Conservation (phyloP, 2,113 vertebrate species). For the Larimichthys crocea region DNA sequence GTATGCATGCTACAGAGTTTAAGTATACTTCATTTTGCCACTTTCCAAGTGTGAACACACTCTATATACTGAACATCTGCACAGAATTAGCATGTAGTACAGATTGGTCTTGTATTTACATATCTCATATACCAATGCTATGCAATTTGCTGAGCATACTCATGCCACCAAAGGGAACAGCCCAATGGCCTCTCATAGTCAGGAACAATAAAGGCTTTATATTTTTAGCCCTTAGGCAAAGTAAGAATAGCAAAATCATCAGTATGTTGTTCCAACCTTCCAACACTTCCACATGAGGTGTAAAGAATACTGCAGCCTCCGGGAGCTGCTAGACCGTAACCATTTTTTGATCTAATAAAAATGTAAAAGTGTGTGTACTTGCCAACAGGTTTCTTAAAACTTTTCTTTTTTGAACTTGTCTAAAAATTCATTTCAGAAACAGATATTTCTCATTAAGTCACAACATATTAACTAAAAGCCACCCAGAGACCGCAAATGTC, state of each 20-base stretch:
- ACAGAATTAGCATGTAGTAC: background rate
- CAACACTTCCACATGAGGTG: background rate
- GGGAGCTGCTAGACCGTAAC: constrained; percentile 12
- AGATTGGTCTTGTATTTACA: background rate
- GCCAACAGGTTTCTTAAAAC: constrained; percentile 18
- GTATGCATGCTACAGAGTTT: background rate
- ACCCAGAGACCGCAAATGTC: background rate
- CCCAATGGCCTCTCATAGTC: background rate
- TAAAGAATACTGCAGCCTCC: constrained; percentile 12
- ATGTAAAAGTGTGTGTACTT: background rate
- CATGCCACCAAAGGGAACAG: background rate
- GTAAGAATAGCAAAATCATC: constrained; percentile 2
- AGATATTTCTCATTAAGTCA: constrained; percentile 1
- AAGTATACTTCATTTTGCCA: background rate
- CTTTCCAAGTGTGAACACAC: background rate
- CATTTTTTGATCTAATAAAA: constrained; percentile 24
- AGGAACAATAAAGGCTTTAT: background rate
- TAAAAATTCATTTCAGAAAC: background rate
- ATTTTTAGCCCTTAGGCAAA: constrained; percentile 9
- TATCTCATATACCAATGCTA: background rate
- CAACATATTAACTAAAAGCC: background rate
- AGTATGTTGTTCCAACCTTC: constrained; percentile 20
- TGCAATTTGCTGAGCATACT: background rate
- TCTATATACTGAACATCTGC: background rate
- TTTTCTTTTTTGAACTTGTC: background rate